Evolutionary conservation across 2,888 invertebrate genomes (phyloP), one percentile per base, ranked within the genome.

Genomic region (Rhagium mordax): DNA sequence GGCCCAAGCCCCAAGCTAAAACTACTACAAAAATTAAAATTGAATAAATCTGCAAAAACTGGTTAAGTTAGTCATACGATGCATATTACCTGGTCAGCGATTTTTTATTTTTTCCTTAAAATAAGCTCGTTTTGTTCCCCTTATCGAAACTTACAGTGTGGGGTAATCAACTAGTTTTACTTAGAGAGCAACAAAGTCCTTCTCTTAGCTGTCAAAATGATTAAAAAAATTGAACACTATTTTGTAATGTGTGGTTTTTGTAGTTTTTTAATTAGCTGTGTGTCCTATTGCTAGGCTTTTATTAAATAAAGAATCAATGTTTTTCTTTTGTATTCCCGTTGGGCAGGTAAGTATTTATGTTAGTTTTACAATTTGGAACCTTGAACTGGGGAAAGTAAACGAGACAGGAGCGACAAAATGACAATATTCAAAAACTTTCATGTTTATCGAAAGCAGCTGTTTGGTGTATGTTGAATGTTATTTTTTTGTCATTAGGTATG

Each of bases 401-500:
- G 68, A 74, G 27, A 70, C 70, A 71, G 64, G 59, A 67, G 60
- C 49, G 72, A 72, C 75, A 78, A 81, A 81, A 79, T 80, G 80
- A 81, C 81, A 80, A 76, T 79, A 76, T 70, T 72, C 76, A 78
- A 76, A 74, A 74, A 75, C 61, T 71, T 53, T 41, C 48, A 66
- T 48, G 33, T 68, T 55, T 15, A 53, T 27, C 41, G n/a, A 24
- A 66, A n/a, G 66, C 33, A 20, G 33, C 60, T 49, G 57, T 55
- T 15, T 57, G 27, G 55, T 41, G 53, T 51, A 51, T 29, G 47
- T 74, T 72, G n/a, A 60, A 15, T 16, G 62, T 70, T 64, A 62
- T 55, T 73, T 78, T 79, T 75, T 83, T 83, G 84, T 84, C 82
- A 82, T 80, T 85, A 89, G 89, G 88, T 84, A 86, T 88, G 85